Evolutionary conservation across 2,113 vertebrate genomes (phyloP).

Genomic region (Phalacrocorax pelagicus): DNA sequence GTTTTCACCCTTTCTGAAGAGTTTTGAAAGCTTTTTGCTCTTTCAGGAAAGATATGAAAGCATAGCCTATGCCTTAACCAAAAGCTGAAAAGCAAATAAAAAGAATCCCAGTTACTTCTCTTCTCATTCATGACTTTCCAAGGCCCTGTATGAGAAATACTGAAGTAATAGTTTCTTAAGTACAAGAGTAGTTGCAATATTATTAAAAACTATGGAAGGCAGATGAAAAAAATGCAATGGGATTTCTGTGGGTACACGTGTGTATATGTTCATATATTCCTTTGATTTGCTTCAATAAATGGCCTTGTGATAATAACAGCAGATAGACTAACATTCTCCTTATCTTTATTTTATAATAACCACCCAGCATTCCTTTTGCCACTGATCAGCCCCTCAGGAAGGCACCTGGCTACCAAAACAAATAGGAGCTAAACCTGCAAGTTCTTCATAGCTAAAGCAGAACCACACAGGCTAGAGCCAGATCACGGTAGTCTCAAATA

Average conservation of each 20-base stretch:
- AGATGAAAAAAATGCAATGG: neutral
- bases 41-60: neutral
- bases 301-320: neutral
- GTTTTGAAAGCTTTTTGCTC: neutral
- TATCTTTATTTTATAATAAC: neutral
- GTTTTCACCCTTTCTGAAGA: neutral
- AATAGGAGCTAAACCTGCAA: neutral
- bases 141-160: neutral
- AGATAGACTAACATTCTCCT: neutral
- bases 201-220: neutral
- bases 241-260: neutral
- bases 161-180: neutral
- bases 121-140: neutral
- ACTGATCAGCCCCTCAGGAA: neutral
- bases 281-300: neutral
- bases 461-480: neutral
- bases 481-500: neutral
- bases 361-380: neutral
- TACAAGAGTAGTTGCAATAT: neutral
- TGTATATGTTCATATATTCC: neutral
- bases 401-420: neutral
- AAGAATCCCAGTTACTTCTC: neutral
- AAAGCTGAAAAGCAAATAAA: slow-evolving; percentile 29
- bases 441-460: neutral
- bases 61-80: neutral